Evolutionary conservation across 2,888 invertebrate genomes (phyloP).

Genomic region (Lathronympha strigana): DNA sequence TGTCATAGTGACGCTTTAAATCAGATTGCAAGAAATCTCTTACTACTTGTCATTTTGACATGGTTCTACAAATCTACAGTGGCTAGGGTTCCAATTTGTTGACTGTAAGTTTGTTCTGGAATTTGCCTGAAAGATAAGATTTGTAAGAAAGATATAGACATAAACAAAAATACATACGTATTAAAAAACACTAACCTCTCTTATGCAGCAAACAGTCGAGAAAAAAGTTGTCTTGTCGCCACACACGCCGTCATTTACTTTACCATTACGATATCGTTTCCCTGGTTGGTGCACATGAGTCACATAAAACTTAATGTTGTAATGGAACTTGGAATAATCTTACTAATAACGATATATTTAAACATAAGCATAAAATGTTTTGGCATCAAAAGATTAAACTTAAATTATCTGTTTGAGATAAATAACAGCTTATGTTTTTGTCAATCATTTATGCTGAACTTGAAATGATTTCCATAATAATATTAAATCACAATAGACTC

Average conservation of each 20-base stretch:
- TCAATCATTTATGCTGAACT: conserved; percentile 20
- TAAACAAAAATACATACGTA: background rate
- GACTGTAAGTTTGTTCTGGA: too few species aligned
- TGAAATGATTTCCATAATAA: conserved; percentile 25
- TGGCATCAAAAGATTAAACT: background rate
- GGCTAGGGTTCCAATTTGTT: too few species aligned
- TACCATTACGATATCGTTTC: conserved; percentile 9
- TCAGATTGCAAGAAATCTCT: too few species aligned
- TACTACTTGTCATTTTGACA: too few species aligned
- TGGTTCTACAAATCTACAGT: too few species aligned
- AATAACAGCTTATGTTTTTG: conserved; percentile 14
- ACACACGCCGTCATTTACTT: conserved; percentile 10
- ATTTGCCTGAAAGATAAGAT: too few species aligned
- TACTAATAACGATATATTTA: background rate
- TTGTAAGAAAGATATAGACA: too few species aligned
- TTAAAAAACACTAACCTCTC: background rate
- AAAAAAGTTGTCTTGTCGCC: background rate
- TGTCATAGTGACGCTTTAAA: too few species aligned
- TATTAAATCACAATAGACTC: conserved; percentile 11
- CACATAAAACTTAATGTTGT: conserved; percentile 17
- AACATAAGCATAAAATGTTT: background rate
- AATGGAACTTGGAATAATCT: background rate
- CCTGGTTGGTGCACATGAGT: conserved; percentile 5
- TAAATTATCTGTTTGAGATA: conserved; percentile 1
- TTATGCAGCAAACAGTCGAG: background rate